A percentile compares a stretch with the other conserved stretches of the same genome.
Conservation (phyloP, 2,797 vertebrate genomes). For the Anisognathus igniventris region DNA sequence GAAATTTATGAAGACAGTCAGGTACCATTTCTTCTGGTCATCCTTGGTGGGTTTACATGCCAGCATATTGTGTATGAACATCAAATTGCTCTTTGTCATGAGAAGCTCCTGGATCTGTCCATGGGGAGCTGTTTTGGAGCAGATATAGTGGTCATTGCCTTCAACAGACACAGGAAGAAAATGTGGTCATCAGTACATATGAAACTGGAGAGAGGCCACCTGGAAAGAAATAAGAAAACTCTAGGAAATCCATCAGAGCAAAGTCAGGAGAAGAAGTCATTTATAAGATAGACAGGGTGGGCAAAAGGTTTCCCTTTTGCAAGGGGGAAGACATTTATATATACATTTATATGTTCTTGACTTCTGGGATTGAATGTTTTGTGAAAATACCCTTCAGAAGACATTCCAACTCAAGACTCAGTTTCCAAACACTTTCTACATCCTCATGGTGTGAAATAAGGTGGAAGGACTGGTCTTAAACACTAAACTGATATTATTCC, state of each 20-base stretch:
- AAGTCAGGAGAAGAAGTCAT: neutral
- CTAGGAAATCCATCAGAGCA: neutral
- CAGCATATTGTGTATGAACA: neutral
- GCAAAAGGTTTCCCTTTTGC: neutral
- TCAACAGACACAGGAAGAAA: neutral
- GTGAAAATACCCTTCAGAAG: neutral
- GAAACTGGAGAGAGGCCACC: neutral
- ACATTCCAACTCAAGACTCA: neutral
- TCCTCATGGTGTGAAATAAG: fast-evolving
- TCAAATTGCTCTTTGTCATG: neutral
- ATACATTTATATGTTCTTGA: neutral
- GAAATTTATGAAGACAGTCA: constrained; percentile 25
- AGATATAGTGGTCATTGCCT: neutral
- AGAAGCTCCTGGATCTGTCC: neutral
- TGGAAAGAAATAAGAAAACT: neutral
- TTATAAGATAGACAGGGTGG: neutral
- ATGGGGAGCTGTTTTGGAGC: neutral
- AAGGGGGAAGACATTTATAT: neutral
- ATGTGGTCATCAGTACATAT: neutral
- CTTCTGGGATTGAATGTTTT: neutral
- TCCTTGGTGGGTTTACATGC: neutral
- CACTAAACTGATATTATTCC: neutral
- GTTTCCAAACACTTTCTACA: neutral
- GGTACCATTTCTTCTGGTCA: constrained; percentile 20
- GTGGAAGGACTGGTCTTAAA: neutral